Evolutionary conservation across 2,888 invertebrate species (phyloP).

Genomic region (Euplagia quadripunctaria): DNA sequence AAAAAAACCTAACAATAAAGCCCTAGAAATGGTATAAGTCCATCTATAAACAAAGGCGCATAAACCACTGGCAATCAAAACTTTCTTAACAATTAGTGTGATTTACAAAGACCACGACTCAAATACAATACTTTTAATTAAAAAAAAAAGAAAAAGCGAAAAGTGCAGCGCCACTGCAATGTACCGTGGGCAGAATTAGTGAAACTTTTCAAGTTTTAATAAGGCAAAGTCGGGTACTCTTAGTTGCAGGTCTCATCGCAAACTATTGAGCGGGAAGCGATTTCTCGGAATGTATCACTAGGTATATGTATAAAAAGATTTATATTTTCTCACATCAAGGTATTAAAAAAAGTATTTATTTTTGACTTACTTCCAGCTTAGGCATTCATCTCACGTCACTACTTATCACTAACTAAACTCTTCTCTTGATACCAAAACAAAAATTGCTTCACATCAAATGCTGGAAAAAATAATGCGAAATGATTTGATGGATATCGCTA

Average conservation of each 20-base stretch:
- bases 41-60: not conserved
- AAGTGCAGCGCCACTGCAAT: slow-evolving; percentile 47
- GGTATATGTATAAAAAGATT: no score
- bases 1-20: not conserved
- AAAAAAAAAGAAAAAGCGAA: slow-evolving; percentile 39
- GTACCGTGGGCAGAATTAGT: slow-evolving; percentile 48
- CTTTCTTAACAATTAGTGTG: slow-evolving; percentile 15
- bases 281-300: not conserved
- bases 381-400: no score
- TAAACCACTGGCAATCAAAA: slow-evolving; percentile 5
- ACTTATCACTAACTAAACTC: no score
- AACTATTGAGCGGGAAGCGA: slow-evolving; percentile 9
- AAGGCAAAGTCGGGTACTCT: slow-evolving; percentile 26
- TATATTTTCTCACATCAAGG: no score
- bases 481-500: no score
- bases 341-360: no score
- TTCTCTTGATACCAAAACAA: no score
- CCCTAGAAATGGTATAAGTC: not conserved
- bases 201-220: slow-evolving; percentile 55
- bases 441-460: no score
- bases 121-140: slow-evolving; percentile 53
- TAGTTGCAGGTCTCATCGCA: not conserved
- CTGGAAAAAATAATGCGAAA: no score
- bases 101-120: slow-evolving; percentile 29
- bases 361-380: no score